These are phyloP conservation scores for Hanleya hanleyi DNA, from an alignment of 2,888 invertebrate genomes.

Conservation along the genomic window DNA sequence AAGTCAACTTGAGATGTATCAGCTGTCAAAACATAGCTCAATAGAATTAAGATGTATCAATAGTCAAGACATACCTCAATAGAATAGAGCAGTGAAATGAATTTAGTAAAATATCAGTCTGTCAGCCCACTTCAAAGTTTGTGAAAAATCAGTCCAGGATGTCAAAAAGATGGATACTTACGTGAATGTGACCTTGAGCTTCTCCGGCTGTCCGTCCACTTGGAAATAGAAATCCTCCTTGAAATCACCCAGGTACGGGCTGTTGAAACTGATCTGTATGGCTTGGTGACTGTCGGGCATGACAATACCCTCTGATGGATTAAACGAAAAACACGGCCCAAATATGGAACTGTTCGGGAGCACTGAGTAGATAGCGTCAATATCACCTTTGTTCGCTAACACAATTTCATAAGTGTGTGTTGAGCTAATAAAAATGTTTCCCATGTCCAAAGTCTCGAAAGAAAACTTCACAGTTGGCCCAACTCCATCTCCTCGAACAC, in stretches of 20 bases:
- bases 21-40: too few relatives aligned
- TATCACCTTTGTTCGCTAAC: conserved; percentile 73
- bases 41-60: too few relatives aligned
- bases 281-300: conserved; percentile 73
- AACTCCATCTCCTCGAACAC: conserved; percentile 71
- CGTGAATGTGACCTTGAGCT: conserved; percentile 63
- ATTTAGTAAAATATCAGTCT: too few relatives aligned
- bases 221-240: conserved; percentile 70
- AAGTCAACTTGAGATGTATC: too few relatives aligned
- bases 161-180: conserved; percentile 50
- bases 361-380: conserved; percentile 72
- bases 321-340: conserved; percentile 71
- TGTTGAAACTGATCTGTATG: conserved; percentile 68
- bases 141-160: too few relatives aligned
- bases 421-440: conserved; percentile 72
- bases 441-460: conserved; percentile 70
- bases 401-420: conserved; percentile 72
- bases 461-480: conserved; percentile 73
- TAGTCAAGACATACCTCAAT: too few relatives aligned
- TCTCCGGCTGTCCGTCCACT: conserved; percentile 69
- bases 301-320: conserved; percentile 71
- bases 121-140: too few relatives aligned
- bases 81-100: too few relatives aligned
- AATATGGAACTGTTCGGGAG: conserved; percentile 63
- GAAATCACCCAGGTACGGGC: conserved; percentile 71